phyloP scores from a whole-genome alignment of 2,113 vertebrate genomes.

The Hystrix cristata region DNA sequence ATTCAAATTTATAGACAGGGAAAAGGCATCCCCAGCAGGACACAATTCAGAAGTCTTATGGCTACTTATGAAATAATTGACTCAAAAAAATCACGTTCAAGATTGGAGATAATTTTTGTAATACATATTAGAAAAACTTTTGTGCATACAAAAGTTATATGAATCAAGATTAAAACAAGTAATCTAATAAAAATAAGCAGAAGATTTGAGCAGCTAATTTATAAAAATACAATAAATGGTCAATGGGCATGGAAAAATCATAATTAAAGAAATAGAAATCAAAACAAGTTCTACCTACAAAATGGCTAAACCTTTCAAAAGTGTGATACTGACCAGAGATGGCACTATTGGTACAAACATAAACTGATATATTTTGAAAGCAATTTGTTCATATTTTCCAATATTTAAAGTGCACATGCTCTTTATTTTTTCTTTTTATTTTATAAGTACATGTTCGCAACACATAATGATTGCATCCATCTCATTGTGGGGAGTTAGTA shows the following conservation, averaged over 20 bases:
- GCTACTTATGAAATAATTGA: slow-evolving; percentile 12
- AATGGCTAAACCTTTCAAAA: neutral
- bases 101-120: neutral
- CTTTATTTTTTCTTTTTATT: neutral
- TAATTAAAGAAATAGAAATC: neutral
- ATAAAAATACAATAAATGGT: neutral
- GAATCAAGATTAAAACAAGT: neutral
- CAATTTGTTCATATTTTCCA: neutral
- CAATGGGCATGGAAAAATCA: neutral
- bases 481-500: neutral
- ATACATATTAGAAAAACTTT: neutral
- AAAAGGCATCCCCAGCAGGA: neutral
- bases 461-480: neutral
- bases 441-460: neutral
- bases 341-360: neutral
- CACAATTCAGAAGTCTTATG: neutral
- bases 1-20: neutral
- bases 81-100: neutral
- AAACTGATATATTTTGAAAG: neutral
- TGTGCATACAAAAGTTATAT: neutral
- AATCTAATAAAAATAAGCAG: slow-evolving; percentile 18
- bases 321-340: neutral
- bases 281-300: neutral
- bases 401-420: neutral
- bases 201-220: neutral